phyloP scores from a whole-genome alignment of 37 sponge, comb jelly and placozoan species.

The Cladorhizidae sp. region DNA sequence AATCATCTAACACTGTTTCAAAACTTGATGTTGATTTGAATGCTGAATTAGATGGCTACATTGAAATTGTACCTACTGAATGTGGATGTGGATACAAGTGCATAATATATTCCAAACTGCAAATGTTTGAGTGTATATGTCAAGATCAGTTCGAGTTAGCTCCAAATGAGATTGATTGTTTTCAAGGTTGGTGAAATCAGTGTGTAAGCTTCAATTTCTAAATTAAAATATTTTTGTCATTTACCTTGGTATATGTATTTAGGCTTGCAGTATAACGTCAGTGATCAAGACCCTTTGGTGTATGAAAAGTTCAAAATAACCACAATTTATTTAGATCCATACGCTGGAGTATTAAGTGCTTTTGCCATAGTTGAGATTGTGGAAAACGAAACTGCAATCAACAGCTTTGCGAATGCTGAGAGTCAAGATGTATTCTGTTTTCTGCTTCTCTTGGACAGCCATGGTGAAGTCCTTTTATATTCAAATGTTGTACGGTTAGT shows the following conservation, averaged over 20 bases:
- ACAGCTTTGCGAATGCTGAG: too few species aligned
- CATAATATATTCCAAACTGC: constrained; percentile 6
- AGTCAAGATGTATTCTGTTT: too few species aligned
- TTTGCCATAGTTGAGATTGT: neutral
- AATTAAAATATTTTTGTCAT: too few species aligned
- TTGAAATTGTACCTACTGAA: constrained; percentile 42
- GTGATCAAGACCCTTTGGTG: neutral
- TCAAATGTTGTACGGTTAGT: too few species aligned
- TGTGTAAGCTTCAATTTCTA: too few species aligned
- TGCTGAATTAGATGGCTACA: constrained; percentile 43
- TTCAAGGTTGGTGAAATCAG: constrained; percentile 31
- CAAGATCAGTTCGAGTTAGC: constrained; percentile 16
- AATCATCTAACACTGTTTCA: neutral
- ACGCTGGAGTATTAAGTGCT: neutral
- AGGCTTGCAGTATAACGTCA: neutral
- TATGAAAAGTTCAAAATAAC: too few species aligned
- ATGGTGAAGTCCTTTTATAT: too few species aligned
- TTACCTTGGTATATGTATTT: too few species aligned
- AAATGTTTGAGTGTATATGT: constrained; percentile 51
- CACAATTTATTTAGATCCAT: neutral
- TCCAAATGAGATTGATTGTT: constrained; percentile 41
- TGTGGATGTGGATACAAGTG: constrained; percentile 55
- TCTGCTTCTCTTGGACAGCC: too few species aligned
- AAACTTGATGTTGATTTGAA: neutral
- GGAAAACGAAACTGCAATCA: neutral